Evolutionary conservation across 2,888 invertebrate species (phyloP).

Genomic region (Amphipyra tragopoginis): DNA sequence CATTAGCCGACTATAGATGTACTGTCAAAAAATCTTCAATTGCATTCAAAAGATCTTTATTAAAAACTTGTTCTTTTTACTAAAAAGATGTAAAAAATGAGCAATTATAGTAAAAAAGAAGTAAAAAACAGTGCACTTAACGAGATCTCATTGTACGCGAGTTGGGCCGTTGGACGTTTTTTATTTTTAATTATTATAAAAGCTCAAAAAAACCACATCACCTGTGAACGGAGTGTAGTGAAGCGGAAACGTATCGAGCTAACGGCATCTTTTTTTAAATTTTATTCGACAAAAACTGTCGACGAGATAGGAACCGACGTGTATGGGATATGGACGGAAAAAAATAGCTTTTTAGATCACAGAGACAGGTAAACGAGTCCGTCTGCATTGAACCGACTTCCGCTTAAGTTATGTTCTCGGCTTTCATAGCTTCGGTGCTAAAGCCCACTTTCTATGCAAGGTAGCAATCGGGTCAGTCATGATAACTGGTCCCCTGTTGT

Average conservation of each 20-base stretch:
- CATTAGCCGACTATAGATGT: constrained; percentile 59
- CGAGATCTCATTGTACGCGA: constrained; percentile 79
- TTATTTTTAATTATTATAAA: constrained; percentile 85
- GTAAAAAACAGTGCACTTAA: constrained; percentile 77
- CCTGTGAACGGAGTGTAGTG: constrained; percentile 85
- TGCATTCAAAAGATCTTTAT: constrained; percentile 57
- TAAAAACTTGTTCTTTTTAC: constrained; percentile 53
- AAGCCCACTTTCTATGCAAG: constrained; percentile 49
- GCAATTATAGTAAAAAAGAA: constrained; percentile 72
- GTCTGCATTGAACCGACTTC: constrained; percentile 42
- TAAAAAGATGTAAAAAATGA: constrained; percentile 60
- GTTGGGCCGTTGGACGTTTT: constrained; percentile 68
- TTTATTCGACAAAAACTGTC: constrained; percentile 81
- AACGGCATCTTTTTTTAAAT: constrained; percentile 83
- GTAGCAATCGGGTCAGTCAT: constrained; percentile 40
- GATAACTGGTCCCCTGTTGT: constrained; percentile 35
- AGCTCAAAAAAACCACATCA: constrained; percentile 82
- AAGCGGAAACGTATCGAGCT: constrained; percentile 87
- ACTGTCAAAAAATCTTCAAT: constrained; percentile 56
- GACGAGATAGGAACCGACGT: constrained; percentile 83
- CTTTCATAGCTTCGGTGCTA: constrained; percentile 41
- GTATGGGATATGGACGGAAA: constrained; percentile 83
- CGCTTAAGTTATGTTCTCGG: constrained; percentile 41
- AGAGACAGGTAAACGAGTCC: constrained; percentile 58
- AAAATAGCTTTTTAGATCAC: constrained; percentile 66